These are phyloP conservation scores for Drosophila lacertosa DNA, from an alignment of 1,140 invertebrate genomes.

Conservation along the genomic window DNA sequence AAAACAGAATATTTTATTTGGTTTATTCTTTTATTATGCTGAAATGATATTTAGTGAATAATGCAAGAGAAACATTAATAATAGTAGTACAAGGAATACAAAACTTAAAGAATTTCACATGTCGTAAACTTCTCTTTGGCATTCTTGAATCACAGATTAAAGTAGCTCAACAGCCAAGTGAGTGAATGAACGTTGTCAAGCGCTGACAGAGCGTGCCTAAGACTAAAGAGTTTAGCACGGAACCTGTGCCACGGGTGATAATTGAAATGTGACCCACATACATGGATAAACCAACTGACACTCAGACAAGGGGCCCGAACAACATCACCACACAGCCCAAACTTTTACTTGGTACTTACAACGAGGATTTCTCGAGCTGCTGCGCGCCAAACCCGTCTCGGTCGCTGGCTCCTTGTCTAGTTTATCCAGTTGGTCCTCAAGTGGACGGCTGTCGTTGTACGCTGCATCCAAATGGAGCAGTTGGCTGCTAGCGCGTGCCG, in stretches of 20 bases:
- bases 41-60: too few species aligned
- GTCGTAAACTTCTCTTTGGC: background rate
- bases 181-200: constrained; percentile 25
- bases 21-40: too few species aligned
- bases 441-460: background rate
- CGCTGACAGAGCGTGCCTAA: constrained; percentile 45
- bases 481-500: constrained; percentile 51
- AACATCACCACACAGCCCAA: constrained; percentile 3
- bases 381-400: constrained; percentile 29
- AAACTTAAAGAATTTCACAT: too few species aligned
- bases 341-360: constrained; percentile 57
- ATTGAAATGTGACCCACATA: constrained; percentile 79
- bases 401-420: background rate
- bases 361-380: constrained; percentile 67
- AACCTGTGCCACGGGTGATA: constrained; percentile 68
- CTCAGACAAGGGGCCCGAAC: constrained; percentile 28
- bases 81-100: too few species aligned
- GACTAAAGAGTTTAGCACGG: constrained; percentile 73
- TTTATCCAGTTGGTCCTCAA: constrained; percentile 26
- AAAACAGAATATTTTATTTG: too few species aligned
- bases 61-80: too few species aligned
- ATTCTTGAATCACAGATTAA: background rate
- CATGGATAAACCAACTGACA: constrained; percentile 60
- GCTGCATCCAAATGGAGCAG: background rate
- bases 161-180: background rate